Base-by-base conservation (phyloP, 1,140 invertebrate species). In the Trichonephila clavipes region DNA sequence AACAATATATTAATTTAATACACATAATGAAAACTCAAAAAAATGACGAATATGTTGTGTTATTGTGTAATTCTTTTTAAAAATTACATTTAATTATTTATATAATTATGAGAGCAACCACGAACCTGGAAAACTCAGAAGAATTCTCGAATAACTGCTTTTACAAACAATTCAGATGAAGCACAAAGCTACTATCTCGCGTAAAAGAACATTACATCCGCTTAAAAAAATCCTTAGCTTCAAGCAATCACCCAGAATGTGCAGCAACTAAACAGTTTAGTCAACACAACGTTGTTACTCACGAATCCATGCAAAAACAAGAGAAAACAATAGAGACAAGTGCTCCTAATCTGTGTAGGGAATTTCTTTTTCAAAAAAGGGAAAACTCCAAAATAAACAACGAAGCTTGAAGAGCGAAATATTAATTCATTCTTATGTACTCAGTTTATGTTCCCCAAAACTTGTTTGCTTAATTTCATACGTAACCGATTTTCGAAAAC, bases 401-500 rank as follows among this genome's bases (percentile, higher is more conserved):
- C 86, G 19, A 88, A 40, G 61, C 61, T 40, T 21, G 34, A 19
- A 24, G 59, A 88, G 44, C 61, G 34, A 88, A 62, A 88, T 85
- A 85, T 77, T 69, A 40, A 89, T 89, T 40, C 64, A 77, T 89
- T 34, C 82, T 77, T 72, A 24, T 89, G 88, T 44, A 59, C 66
- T 77, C 66, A 77, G 66, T 89, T 40, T 72, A 62, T 14, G 19
- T 58, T 24, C 83, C 58, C 51, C n/a, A 7, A 6, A 18, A 61
- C 19, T 19, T 85, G 83, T 85, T 85, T 85, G 51, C 83, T 88
- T 88, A 88, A 85, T 88, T 88, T 88, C 86, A 88, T 88, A 88
- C 62, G 44, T 66, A 21, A 88, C 62, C 86, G 86, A 88, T 88
- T 88, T 88, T 44, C 86, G 86, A 88, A 88, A 62, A 64, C 62